Evolutionary conservation across 1,140 invertebrate genomes (phyloP), one percentile per base, ranked within the genome.

Genomic region (Muscidifurax raptorellus): DNA sequence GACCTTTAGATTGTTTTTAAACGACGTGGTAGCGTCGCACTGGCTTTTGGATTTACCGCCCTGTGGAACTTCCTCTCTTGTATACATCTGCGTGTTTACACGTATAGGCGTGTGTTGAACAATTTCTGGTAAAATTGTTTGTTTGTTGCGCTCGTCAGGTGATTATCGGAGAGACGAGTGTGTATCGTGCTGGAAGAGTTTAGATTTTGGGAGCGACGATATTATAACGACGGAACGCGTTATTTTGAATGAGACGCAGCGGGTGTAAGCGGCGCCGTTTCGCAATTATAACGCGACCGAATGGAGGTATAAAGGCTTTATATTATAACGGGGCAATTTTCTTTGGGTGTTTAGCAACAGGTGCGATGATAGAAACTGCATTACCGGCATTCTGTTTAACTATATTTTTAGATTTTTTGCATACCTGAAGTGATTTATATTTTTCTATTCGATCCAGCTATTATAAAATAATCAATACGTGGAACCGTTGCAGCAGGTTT

Each of bases 1-100:
- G 71, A n/a, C 22, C 71, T 74, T 74, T 74, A 74, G 32, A 74
- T 74, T 74, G 71, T 74, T 74, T 74, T 74, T 30, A 74, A 74
- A 22, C 32, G 32, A 36, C 71, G 67, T 25, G n/a, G n/a, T n/a
- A n/a, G n/a, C n/a, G n/a, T n/a, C n/a, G n/a, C n/a, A n/a, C n/a
- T 22, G 66, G 25, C 25, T 69, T 69, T 69, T 28, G 66, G 66
- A 69, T 69, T 69, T 69, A 69, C 25, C 12, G 66, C 28, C n/a
- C 1, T 15, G 4, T 15, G 66, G 1, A 6, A 22, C 64, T 67
- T 25, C 27, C 22, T 30, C 27, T 69, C 66, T 28, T 7, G 66
- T 27, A 25, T n/a, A n/a, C 32, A 9, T 13, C 66, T n/a, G 6
- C n/a, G n/a, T 69, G 52, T n/a, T 59, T 59, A 22, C 15, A 47